These are phyloP conservation scores for Drosophila simulans DNA, from an alignment of 1,140 invertebrate genomes.

Conservation along the genomic window DNA sequence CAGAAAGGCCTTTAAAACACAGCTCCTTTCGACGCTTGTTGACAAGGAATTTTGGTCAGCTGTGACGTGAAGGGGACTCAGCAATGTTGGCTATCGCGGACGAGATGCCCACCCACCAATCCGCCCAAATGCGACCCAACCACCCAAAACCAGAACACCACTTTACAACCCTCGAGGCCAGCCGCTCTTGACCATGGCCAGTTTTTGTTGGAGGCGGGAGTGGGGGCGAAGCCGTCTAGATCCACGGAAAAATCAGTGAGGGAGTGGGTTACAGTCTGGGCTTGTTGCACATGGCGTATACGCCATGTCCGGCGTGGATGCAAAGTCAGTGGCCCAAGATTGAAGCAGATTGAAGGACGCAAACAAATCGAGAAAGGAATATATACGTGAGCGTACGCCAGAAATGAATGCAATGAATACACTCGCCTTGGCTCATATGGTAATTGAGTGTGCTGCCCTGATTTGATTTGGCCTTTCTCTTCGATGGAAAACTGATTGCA, in stretches of 20 bases:
- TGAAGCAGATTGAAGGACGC: conserved; percentile 11
- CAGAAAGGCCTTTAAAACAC: neutral
- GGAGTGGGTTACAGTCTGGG: neutral
- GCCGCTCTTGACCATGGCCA: conserved; percentile 55
- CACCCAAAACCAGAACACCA: conserved; percentile 1
- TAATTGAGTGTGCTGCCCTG: conserved; percentile 40
- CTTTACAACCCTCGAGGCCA: conserved; percentile 10
- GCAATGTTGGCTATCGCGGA: conserved; percentile 16
- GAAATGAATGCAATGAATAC: conserved; percentile 30
- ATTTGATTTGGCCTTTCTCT: conserved; percentile 38
- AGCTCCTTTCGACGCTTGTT: neutral
- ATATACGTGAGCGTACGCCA: neutral
- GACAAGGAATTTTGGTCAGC: conserved; percentile 5
- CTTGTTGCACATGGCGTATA: conserved; percentile 24
- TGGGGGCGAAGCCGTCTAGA: conserved; percentile 23
- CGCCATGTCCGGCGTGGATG: conserved; percentile 3
- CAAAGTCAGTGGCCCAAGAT: conserved; percentile 6
- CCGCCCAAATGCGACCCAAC: neutral
- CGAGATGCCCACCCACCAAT: neutral
- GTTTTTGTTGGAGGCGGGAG: conserved; percentile 7
- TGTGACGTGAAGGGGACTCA: conserved; percentile 15
- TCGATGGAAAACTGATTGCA: conserved; percentile 36
- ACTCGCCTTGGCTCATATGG: conserved; percentile 34
- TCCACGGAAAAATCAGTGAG: neutral
- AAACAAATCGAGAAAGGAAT: conserved; percentile 7